Base-by-base conservation (phyloP, 2,113 vertebrate species). In the Vulpes ferrilata region DNA sequence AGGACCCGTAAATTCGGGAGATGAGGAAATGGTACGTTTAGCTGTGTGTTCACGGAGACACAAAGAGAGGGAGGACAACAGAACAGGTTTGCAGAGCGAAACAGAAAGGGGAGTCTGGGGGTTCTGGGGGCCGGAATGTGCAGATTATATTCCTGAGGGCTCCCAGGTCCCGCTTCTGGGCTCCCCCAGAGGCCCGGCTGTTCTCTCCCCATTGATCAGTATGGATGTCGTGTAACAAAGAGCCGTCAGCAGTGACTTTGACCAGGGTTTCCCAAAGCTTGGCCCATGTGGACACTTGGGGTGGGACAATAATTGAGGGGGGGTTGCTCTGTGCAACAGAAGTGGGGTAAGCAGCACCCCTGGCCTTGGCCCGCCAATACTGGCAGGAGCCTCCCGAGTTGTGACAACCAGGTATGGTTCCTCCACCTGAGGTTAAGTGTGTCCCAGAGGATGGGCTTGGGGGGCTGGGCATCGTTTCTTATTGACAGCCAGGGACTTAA, bases 361-460 rank as follows among this genome's bases (percentile, higher is more conserved):
- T 65, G 20, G 38, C 27, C 11, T 22, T 35, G 7, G 2, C 35
- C 30, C 32, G 4, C 65, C 23, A 65, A n/a, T 6, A 5, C 48
- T 11, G 19, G 73, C 10, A n/a, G 73, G 11, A 19, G 25, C 12
- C 23, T 32, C 35, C 9, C 51, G 57, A 8, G 38, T 4, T 17
- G 11, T 16, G 48, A 59, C 67, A 48, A 20, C 65, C 43, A 57
- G 10, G 71, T 5, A 51, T 11, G 35, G 64, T 69, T 83, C 32
- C 23, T 23, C 3, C 23, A 16, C 32, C 8, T 0, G 0, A 53
- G 6, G 51, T 48, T 22, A 23, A 7, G 9, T 0, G 7, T 59
- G 38, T 62, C 43, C 38, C 32, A 22, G 27, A 32, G 51, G 51
- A 15, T 7, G n/a, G 17, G 38, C 43, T 43, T 43, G 59, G 16